Evolutionary conservation across 2,113 vertebrate species (phyloP), one percentile per base, ranked within the genome.

Genomic region (Canis aureus): DNA sequence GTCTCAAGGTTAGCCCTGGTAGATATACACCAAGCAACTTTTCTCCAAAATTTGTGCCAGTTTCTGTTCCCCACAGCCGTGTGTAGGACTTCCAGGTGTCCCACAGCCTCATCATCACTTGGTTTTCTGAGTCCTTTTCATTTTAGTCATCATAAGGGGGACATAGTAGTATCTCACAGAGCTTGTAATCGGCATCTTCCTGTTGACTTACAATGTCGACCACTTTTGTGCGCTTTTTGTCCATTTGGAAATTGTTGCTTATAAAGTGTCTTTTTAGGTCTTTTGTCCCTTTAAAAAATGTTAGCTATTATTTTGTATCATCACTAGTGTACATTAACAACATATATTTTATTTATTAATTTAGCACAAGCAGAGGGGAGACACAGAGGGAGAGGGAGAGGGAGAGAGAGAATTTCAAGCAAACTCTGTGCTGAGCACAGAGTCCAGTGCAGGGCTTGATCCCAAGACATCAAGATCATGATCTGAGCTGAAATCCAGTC

Each of bases 231-330:
- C 11, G 27, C 23, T 17, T 89, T 74, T 80, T 51, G 16, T 35
- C 57, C 38, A 55, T 78, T 71, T 96, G 29, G 23, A 53, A 16
- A 35, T 57, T 13, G 5, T 95, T 89, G 29, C 35, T 38, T 57
- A 23, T 88, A 57, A 84, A 19, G 0, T 49, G 15, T 83, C 25
- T 57, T 38, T 89, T 79, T 43, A 55, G 38, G n/a, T 49, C 76
- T 79, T 67, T 69, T 22, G n/a, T 27, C 20, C 76, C 35, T 86
- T 73, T 67, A 97, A 94, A 91, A 89, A 71, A 80, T 60, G 38
- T 73, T 43, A 20, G 29, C 22, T 92, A 71, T 78, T 69, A 51
- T 93, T 92, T 93, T 78, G 2, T 74, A 78, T 62, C 29, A 66
- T 38, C 29, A 79, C 43, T 78, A 51, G 27, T 29, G 43, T 13